Base-by-base conservation (phyloP, 2,113 vertebrate species). In the Lynx canadensis region DNA sequence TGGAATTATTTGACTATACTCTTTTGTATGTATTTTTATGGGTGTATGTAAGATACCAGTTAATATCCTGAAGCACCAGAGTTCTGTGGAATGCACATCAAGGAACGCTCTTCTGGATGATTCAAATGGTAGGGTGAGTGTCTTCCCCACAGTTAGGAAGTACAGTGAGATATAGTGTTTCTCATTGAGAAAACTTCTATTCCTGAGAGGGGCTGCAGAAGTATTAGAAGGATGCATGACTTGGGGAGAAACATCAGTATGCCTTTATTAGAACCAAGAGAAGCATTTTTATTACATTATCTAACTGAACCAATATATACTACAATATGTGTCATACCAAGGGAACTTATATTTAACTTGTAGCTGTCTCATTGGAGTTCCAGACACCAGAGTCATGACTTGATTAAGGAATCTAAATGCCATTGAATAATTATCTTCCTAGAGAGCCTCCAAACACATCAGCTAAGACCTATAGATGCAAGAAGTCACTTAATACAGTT, bases 341-440 rank as follows among this genome's bases (percentile, higher is more conserved):
- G 29, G 87, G 38, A 83, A 76, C 10, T 66, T 73, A 36, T 23
- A 68, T 90, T 84, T 83, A 92, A 78, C 48, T 76, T 93, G 27
- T 76, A 69, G 68, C 48, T 87, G 5, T 41, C 50, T 45, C 45
- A 9, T 57, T 93, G 41, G 63, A 55, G n/a, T 95, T 92, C n/a
- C 27, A 89, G 78, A 50, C 15, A 89, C 23, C 3, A 31, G 68
- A 76, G 90, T 73, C 55, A 48, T 16, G 63, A 80, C 27, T 84
- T 96, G 65, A 50, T 78, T 86, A 85, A 91, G 38, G 10, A 66
- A 86, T 86, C 36, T 86, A 85, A 96, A 82, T 92, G 33, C 23
- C 36, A 55, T 71, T n/a, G 36, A 93, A 68, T 93, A 91, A 69
- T 63, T 66, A 63, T 65, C 23, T 96, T 38, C 73, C 57, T 60